Evolutionary conservation across 2,888 invertebrate species (phyloP), one percentile per base, ranked within the genome.

Genomic region (Drosophila quasianomalipes): DNA sequence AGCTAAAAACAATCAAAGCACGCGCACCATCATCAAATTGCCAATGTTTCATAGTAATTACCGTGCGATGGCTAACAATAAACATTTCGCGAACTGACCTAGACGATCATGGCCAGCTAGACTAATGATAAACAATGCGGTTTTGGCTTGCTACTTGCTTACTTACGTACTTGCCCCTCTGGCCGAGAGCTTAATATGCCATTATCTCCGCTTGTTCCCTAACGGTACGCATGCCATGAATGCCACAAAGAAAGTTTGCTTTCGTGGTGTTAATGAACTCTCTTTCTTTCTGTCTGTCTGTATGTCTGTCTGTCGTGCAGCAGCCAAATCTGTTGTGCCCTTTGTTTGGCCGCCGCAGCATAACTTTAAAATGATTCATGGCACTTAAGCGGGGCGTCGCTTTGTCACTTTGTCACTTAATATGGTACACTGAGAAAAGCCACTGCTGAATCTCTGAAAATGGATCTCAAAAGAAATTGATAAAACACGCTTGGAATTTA

Each of bases 291-390:
- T 14, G 16, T 22, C 16, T 19, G 5, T 33, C n/a, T 22, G 7
- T 31, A 71, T 2, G 10, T n/a, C 41, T 54, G 22, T 26, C 26
- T 35, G 26, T 26, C 70, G 64, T 60, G 60, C 83, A 77, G 78
- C 69, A 70, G 58, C 70, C 70, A 69, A 82, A 68, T 69, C 66
- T 64, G 70, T 66, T 75, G 82, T 78, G 44, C 63, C 58, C 59
- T 59, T 74, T 62, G 62, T 70, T n/a, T 65, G 70, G 41, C 26
- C 55, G 65, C n/a, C 28, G 49, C 44, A 37, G 72, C 71, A 82
- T 76, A 76, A 71, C 84, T 77, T 77, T 61, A n/a, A 64, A 70
- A 80, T 90, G 90, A 90, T 70, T 90, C 89, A 87, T 59, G 71
- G 19, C 72, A 78, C 66, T 83, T 89, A 79, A 74, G 54, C 73